Percentiles rank a stretch among this genome's conserved stretches.
These are phyloP conservation scores for Hipposideros armiger DNA, from an alignment of 2,113 vertebrate species.

Conservation along the genomic window DNA sequence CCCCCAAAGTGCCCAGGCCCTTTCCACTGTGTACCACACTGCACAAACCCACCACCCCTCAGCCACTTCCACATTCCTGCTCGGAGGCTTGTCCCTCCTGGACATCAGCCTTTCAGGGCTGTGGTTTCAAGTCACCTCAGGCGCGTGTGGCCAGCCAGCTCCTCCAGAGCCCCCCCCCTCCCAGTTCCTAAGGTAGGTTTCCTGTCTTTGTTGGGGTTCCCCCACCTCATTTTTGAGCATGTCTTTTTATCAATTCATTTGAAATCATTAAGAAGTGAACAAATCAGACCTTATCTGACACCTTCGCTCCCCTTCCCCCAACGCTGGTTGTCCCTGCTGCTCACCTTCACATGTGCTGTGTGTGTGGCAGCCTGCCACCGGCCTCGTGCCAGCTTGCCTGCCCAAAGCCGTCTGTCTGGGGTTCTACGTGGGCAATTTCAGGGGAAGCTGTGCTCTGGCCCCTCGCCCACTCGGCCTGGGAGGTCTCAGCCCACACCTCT, in stretches of 20 bases:
- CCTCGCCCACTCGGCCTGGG: background rate
- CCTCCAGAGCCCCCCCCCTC: background rate
- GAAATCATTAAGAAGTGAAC: background rate
- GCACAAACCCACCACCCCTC: background rate
- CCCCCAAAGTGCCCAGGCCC: background rate
- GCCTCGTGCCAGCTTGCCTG: background rate
- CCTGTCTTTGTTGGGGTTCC: background rate
- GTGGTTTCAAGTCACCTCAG: background rate
- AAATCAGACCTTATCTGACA: background rate
- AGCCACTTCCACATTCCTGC: background rate
- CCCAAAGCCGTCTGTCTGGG: background rate
- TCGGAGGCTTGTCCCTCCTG: background rate
- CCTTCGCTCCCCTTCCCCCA: background rate
- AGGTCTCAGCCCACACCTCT: background rate
- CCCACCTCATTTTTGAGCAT: background rate
- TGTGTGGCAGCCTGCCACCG: fast-evolving
- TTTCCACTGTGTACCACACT: fast-evolving
- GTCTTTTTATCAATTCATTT: background rate
- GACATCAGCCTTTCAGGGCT: background rate
- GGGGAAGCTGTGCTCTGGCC: background rate
- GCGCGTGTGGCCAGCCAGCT: background rate
- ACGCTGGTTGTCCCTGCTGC: fast-evolving
- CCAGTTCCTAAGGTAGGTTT: background rate
- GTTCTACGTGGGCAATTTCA: background rate
- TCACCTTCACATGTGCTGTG: background rate